These are phyloP conservation scores for Melieria crassipennis DNA, from an alignment of 2,888 invertebrate species.

Conservation along the genomic window DNA sequence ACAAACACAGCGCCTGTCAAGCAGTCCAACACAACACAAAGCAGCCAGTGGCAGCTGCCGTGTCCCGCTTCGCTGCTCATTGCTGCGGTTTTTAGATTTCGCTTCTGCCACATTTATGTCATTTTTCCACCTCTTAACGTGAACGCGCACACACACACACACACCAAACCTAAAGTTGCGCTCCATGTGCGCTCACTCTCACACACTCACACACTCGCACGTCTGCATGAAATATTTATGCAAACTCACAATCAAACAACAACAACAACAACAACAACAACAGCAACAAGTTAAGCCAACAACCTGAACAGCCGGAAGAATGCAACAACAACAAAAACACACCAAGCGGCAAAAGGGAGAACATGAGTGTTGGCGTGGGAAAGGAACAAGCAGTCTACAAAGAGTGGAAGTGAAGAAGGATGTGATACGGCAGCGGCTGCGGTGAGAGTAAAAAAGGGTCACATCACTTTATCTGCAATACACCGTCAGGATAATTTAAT, in stretches of 20 bases:
- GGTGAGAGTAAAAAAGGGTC: slow-evolving; percentile 16
- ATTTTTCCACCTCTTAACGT: slow-evolving; percentile 14
- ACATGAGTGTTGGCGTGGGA: not conserved
- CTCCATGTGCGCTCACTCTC: not conserved
- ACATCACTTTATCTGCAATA: slow-evolving; percentile 16
- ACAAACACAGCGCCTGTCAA: no score
- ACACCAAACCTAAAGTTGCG: no score
- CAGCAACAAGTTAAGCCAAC: not conserved
- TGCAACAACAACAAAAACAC: not conserved
- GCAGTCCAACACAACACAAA: no score
- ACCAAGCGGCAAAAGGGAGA: not conserved
- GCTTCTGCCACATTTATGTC: slow-evolving; percentile 11
- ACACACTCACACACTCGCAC: not conserved
- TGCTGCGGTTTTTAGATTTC: slow-evolving; percentile 8
- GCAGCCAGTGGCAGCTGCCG: no score
- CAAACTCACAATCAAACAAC: no score
- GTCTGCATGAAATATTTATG: no score
- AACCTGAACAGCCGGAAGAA: not conserved
- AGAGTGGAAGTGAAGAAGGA: not conserved
- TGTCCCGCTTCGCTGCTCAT: no score
- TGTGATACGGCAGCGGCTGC: not conserved
- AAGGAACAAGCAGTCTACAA: not conserved
- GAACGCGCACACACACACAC: slow-evolving; percentile 1
- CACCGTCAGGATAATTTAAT: slow-evolving; percentile 27
- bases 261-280: not conserved